Conservation (phyloP, 2,888 invertebrate species). For the Epistrophe grossulariae region DNA sequence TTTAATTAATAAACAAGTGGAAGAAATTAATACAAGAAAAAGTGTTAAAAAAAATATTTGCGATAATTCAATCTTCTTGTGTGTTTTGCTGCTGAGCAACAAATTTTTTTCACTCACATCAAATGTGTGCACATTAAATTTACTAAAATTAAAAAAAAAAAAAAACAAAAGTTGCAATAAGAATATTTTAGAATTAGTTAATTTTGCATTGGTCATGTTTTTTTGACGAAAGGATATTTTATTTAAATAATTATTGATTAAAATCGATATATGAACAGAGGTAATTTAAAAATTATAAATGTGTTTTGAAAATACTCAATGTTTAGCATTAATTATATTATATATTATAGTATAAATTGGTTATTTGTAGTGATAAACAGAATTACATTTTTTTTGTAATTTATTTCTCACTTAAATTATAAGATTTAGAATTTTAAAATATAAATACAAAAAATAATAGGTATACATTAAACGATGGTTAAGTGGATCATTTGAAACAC, state of each 20-base stretch:
- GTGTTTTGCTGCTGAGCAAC: constrained; percentile 60
- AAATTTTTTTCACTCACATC: constrained; percentile 46
- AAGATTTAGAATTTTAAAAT: constrained; percentile 35
- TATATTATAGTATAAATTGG: constrained; percentile 58
- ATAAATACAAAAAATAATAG: constrained; percentile 39
- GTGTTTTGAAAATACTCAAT: constrained; percentile 59
- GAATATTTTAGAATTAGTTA: constrained; percentile 24
- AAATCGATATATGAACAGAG: constrained; percentile 41
- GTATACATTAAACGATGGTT: constrained; percentile 57
- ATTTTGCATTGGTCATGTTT: constrained; percentile 45
- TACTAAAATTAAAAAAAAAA: constrained; percentile 8
- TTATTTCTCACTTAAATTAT: constrained; percentile 51
- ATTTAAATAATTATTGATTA: constrained; percentile 28
- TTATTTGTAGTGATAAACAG: constrained; percentile 71
- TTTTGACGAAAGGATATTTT: constrained; percentile 33
- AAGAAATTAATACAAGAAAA: constrained; percentile 29
- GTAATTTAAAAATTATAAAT: constrained; percentile 21
- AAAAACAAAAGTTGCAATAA: neutral
- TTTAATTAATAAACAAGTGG: constrained; percentile 47
- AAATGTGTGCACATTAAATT: constrained; percentile 58
- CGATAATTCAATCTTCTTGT: constrained; percentile 69
- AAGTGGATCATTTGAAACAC: constrained; percentile 62
- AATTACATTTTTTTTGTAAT: constrained; percentile 43
- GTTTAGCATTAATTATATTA: constrained; percentile 65
- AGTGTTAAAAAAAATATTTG: constrained; percentile 44